Evolutionary conservation across 2,113 vertebrate genomes (phyloP).

Genomic region (Leiothrix lutea): DNA sequence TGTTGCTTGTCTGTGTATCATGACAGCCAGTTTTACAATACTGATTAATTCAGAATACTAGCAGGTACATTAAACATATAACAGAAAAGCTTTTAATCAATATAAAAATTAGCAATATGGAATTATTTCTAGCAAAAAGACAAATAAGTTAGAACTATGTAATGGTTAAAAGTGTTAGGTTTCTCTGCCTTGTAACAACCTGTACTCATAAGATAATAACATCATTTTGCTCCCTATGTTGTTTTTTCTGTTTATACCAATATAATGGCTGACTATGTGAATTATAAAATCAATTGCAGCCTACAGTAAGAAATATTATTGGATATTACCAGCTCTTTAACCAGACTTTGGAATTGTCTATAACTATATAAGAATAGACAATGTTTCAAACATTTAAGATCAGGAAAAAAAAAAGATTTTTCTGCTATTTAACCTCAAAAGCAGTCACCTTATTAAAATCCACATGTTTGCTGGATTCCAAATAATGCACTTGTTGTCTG

Average conservation of each 20-base stretch:
- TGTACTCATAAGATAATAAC: not conserved
- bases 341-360: not conserved
- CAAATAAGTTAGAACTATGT: not conserved
- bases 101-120: not conserved
- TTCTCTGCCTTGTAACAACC: not conserved
- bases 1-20: not conserved
- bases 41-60: not conserved
- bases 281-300: not conserved
- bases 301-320: not conserved
- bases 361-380: not conserved
- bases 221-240: not conserved
- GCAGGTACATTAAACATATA: not conserved
- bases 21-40: not conserved
- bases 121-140: not conserved
- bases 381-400: not conserved
- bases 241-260: not conserved
- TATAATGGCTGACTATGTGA: not conserved
- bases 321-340: not conserved
- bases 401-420: not conserved
- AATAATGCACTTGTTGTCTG: not conserved
- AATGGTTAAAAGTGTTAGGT: not conserved
- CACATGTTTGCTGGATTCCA: not conserved
- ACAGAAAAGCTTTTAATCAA: not conserved
- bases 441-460: not conserved
- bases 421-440: not conserved